A percentile compares a stretch with the other conserved stretches of the same genome.
These are phyloP conservation scores for Phrynocephalus guinanensis DNA, from an alignment of 2,797 vertebrate genomes.

Conservation along the genomic window DNA sequence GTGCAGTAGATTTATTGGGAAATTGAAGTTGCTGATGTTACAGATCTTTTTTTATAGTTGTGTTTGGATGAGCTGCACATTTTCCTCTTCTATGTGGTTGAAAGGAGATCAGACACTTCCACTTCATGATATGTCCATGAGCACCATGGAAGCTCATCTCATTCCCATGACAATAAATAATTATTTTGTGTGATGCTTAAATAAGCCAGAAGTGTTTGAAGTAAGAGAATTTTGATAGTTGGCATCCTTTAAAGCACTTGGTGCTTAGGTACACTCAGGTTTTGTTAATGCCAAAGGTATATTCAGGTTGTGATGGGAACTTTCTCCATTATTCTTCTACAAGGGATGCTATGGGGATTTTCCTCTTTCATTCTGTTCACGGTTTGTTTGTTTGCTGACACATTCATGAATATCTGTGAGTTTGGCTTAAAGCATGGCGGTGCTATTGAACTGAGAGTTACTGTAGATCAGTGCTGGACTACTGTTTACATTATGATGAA, in stretches of 20 bases:
- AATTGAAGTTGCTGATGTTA: conserved; percentile 3
- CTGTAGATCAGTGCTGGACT: neutral
- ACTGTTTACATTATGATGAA: neutral
- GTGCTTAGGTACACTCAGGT: no score
- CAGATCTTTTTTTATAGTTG: conserved; percentile 7
- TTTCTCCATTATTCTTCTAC: neutral
- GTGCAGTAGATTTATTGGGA: conserved; percentile 3
- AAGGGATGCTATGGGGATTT: neutral
- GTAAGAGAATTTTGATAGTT: neutral
- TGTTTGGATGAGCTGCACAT: neutral
- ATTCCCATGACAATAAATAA: neutral
- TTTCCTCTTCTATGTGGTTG: neutral
- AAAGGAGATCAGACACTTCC: neutral
- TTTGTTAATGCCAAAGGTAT: neutral
- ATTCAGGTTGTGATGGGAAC: neutral
- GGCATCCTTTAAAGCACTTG: neutral
- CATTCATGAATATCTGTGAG: no score
- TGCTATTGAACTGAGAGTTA: neutral
- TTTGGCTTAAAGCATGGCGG: neutral
- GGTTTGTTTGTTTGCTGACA: no score
- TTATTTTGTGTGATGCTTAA: neutral
- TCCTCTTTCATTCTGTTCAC: neutral
- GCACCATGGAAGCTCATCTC: neutral
- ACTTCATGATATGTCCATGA: neutral
- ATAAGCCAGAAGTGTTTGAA: neutral